A percentile compares a stretch with the other conserved stretches of the same genome.
These are phyloP conservation scores for Plagodis dolabraria DNA, from an alignment of 2,888 invertebrate species.

Conservation along the genomic window DNA sequence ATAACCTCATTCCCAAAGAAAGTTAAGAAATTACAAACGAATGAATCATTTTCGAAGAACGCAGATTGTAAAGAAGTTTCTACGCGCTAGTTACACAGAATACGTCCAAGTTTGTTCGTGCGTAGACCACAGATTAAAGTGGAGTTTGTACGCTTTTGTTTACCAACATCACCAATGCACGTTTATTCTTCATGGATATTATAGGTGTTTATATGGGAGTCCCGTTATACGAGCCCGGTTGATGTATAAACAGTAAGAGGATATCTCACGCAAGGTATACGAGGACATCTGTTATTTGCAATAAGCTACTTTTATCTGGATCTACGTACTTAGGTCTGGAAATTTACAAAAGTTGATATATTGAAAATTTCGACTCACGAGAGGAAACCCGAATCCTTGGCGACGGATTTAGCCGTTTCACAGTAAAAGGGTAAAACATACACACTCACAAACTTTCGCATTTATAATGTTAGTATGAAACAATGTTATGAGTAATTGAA, in stretches of 20 bases:
- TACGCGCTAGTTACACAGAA: not conserved
- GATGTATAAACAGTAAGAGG: conserved; percentile 9
- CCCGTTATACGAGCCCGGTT: conserved; percentile 19
- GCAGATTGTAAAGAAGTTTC: conserved; percentile 3
- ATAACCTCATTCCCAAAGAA: conserved; percentile 20
- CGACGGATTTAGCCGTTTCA: too few relatives aligned
- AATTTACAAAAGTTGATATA: too few relatives aligned
- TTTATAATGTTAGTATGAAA: too few relatives aligned
- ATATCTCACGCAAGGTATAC: too few relatives aligned
- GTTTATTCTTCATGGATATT: conserved; percentile 16
- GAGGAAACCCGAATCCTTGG: too few relatives aligned
- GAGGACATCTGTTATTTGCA: too few relatives aligned
- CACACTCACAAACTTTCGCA: too few relatives aligned
- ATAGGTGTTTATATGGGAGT: conserved; percentile 8
- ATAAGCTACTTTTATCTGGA: too few relatives aligned
- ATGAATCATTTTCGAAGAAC: conserved; percentile 21
- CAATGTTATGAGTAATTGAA: too few relatives aligned
- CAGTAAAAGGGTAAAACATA: too few relatives aligned
- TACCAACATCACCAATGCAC: conserved; percentile 29
- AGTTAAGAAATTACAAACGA: conserved; percentile 13
- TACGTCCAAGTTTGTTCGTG: conserved; percentile 1
- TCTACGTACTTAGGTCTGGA: too few relatives aligned
- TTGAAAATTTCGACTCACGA: too few relatives aligned
- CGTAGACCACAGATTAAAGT: conserved; percentile 8
- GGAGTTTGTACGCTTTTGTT: conserved; percentile 25